Evolutionary conservation across 2,797 vertebrate species (phyloP).

Genomic region (Rallus crepitans): DNA sequence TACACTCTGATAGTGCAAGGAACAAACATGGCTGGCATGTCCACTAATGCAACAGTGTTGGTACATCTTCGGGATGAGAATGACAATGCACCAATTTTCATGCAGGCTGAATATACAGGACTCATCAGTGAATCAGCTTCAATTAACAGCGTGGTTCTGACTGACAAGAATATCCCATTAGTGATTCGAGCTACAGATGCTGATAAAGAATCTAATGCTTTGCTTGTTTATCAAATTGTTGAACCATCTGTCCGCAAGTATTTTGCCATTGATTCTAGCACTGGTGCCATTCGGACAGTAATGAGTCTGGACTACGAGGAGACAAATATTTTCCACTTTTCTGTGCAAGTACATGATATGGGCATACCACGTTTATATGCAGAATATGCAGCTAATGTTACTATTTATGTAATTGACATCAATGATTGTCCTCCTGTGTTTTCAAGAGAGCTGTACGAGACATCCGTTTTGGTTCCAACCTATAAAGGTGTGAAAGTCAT

Average conservation of each 20-base stretch:
- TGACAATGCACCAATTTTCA: slow-evolving; percentile 91
- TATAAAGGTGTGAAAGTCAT: slow-evolving; percentile 93
- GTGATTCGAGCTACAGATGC: slow-evolving; percentile 92
- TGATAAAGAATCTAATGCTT: slow-evolving; percentile 91
- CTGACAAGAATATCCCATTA: slow-evolving; percentile 87
- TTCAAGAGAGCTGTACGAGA: slow-evolving; percentile 87
- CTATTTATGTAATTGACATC: slow-evolving; percentile 91
- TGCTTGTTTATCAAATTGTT: slow-evolving; percentile 95
- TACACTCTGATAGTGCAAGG: slow-evolving; percentile 91
- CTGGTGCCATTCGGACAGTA: slow-evolving; percentile 91
- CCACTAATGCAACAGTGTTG: slow-evolving; percentile 87
- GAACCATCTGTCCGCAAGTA: slow-evolving; percentile 93
- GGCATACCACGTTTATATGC: slow-evolving; percentile 91
- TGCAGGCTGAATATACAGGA: slow-evolving; percentile 88
- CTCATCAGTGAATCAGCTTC: slow-evolving; percentile 92
- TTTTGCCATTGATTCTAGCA: slow-evolving; percentile 95
- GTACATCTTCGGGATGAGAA: slow-evolving; percentile 95
- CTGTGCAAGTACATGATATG: slow-evolving; percentile 95
- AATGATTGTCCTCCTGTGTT: slow-evolving; percentile 95
- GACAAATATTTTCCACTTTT: slow-evolving; percentile 88
- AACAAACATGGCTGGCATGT: slow-evolving; percentile 95
- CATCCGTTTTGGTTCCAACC: slow-evolving; percentile 88
- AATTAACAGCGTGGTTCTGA: slow-evolving; percentile 91
- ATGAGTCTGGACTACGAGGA: slow-evolving; percentile 91
- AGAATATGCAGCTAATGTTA: slow-evolving; percentile 92